Conservation (phyloP, 1,140 invertebrate species). For the Drosophila sp. region DNA sequence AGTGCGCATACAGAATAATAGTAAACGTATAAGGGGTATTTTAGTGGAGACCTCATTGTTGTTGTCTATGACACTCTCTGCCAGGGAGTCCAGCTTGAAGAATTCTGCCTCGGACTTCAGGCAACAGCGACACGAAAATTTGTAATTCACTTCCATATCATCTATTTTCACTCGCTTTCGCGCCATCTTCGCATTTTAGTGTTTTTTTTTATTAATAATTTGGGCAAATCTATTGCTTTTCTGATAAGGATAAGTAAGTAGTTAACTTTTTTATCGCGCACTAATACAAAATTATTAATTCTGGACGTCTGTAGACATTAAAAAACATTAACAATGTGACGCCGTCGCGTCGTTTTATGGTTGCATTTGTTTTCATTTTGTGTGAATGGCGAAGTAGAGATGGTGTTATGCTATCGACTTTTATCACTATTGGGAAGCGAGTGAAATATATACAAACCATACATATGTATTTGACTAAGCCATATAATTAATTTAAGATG, state of each 20-base stretch:
- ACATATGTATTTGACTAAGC: no score
- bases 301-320: constrained; percentile 35
- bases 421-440: no score
- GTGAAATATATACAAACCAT: no score
- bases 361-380: constrained; percentile 1
- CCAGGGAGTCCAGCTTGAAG: constrained; percentile 64
- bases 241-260: constrained; percentile 24
- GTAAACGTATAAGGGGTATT: constrained; percentile 60
- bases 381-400: constrained; percentile 22
- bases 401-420: not conserved
- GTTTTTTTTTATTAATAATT: not conserved
- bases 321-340: constrained; percentile 42
- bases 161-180: constrained; percentile 43
- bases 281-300: constrained; percentile 25
- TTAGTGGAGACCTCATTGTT: constrained; percentile 28
- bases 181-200: constrained; percentile 52
- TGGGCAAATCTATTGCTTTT: constrained; percentile 8
- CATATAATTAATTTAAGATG: no score
- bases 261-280: constrained; percentile 26
- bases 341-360: constrained; percentile 32
- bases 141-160: constrained; percentile 55
- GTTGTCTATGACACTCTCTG: constrained; percentile 30
- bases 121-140: constrained; percentile 75
- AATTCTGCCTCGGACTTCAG: constrained; percentile 69
- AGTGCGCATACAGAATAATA: constrained; percentile 64